Percentiles rank a stretch among this genome's conserved stretches.
These are phyloP conservation scores for Calameuta idolon DNA, from an alignment of 2,888 invertebrate species.

Conservation along the genomic window DNA sequence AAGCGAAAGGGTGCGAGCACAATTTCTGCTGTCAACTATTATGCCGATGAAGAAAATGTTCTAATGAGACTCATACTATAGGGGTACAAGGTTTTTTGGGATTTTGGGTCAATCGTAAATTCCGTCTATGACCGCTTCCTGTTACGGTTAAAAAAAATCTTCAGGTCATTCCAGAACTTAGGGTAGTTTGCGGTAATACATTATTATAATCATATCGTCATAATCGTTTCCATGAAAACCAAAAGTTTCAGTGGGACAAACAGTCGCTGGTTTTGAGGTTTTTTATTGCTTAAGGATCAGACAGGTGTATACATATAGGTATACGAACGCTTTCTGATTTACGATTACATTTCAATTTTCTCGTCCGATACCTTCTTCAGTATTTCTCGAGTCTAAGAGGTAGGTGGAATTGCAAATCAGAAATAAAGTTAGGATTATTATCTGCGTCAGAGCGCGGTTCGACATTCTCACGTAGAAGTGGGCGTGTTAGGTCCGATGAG, in stretches of 20 bases:
- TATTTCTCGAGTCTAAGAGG: constrained; percentile 10
- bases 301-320: background rate
- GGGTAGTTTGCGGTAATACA: background rate
- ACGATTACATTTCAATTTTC: constrained; percentile 9
- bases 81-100: background rate
- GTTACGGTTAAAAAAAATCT: background rate
- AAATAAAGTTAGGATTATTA: constrained; percentile 13
- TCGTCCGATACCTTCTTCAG: constrained; percentile 14
- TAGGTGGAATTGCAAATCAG: constrained; percentile 25
- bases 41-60: background rate
- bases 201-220: background rate
- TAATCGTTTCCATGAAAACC: background rate
- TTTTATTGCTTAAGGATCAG: background rate
- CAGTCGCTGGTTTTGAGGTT: background rate
- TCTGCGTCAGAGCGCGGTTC: background rate
- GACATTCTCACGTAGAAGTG: constrained; percentile 19
- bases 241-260: background rate
- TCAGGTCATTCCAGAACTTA: background rate
- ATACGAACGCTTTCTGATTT: constrained; percentile 1
- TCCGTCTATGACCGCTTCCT: background rate
- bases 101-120: background rate
- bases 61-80: background rate
- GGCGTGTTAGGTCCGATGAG: constrained; percentile 26
- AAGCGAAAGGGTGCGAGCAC: constrained; percentile 31
- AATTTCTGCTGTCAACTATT: background rate